These are phyloP conservation scores for Sepioteuthis lessoniana DNA, from an alignment of 2,888 invertebrate species.

Conservation along the genomic window DNA sequence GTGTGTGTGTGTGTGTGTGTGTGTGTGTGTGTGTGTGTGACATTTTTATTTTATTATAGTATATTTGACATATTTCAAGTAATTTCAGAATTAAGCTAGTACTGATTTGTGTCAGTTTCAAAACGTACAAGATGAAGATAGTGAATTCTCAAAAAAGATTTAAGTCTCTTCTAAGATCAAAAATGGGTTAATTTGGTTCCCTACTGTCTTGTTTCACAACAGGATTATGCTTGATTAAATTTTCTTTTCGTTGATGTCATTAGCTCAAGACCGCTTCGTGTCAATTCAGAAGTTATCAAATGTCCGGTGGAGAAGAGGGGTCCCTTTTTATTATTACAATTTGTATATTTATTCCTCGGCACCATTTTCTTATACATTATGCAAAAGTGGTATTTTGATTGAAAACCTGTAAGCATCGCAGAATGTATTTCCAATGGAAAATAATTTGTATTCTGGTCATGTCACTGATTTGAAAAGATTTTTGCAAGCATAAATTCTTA, in stretches of 20 bases:
- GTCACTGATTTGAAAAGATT: background rate
- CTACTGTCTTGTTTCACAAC: background rate
- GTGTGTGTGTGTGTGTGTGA: too few species aligned
- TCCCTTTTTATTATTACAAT: background rate
- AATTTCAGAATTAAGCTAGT: background rate
- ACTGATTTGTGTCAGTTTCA: background rate
- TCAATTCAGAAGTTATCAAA: slow-evolving; percentile 33
- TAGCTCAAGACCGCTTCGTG: background rate
- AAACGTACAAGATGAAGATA: background rate
- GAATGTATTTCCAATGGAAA: background rate
- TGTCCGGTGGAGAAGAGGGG: background rate
- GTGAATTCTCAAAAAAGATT: background rate
- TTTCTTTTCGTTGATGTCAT: background rate
- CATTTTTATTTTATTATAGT: too few species aligned
- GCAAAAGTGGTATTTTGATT: background rate
- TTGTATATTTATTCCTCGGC: background rate
- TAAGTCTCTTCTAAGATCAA: background rate
- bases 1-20: too few species aligned
- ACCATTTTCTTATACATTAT: background rate
- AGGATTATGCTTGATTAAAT: background rate
- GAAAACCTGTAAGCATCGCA: background rate
- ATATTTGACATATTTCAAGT: background rate
- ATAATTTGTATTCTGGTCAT: background rate
- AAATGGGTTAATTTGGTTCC: background rate
- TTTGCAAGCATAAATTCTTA: background rate